Evolutionary conservation across 2,113 vertebrate genomes (phyloP).

Genomic region (Labeo catla): DNA sequence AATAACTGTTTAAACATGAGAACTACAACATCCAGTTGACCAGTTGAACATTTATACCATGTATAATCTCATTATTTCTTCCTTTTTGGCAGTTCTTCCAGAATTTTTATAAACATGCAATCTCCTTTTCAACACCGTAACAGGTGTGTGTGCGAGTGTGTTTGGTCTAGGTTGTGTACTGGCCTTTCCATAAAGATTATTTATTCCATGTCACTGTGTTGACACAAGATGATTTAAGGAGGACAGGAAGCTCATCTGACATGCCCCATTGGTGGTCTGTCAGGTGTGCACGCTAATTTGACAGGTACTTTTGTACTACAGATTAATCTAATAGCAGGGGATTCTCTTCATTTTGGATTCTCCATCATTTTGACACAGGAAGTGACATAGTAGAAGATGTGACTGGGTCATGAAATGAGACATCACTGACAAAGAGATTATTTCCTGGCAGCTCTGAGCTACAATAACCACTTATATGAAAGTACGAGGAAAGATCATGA

Average conservation of each 20-base stretch:
- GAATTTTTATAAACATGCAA: background rate
- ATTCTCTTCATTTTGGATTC: slow-evolving; percentile 40
- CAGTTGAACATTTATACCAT: background rate
- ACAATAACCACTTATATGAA: slow-evolving; percentile 66
- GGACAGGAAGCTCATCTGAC: slow-evolving; percentile 29
- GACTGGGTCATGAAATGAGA: slow-evolving; percentile 36
- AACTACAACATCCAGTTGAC: background rate
- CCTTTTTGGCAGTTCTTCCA: background rate
- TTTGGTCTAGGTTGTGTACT: background rate
- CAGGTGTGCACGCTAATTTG: slow-evolving; percentile 57
- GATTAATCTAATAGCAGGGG: slow-evolving; percentile 45
- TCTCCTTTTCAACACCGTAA: background rate
- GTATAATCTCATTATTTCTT: background rate
- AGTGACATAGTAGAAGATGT: slow-evolving; percentile 42
- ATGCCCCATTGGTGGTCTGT: slow-evolving; percentile 51
- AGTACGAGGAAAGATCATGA: background rate
- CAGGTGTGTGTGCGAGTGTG: background rate
- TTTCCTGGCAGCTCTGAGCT: slow-evolving; percentile 57
- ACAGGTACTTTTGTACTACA: slow-evolving; percentile 45
- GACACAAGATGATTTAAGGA: slow-evolving; percentile 34
- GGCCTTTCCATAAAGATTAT: background rate
- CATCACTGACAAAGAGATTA: slow-evolving; percentile 51
- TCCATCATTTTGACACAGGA: slow-evolving; percentile 43
- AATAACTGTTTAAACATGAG: background rate
- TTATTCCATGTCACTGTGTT: slow-evolving; percentile 13